phyloP scores from a whole-genome alignment of 2,113 vertebrate species.

The Felis chaus region DNA sequence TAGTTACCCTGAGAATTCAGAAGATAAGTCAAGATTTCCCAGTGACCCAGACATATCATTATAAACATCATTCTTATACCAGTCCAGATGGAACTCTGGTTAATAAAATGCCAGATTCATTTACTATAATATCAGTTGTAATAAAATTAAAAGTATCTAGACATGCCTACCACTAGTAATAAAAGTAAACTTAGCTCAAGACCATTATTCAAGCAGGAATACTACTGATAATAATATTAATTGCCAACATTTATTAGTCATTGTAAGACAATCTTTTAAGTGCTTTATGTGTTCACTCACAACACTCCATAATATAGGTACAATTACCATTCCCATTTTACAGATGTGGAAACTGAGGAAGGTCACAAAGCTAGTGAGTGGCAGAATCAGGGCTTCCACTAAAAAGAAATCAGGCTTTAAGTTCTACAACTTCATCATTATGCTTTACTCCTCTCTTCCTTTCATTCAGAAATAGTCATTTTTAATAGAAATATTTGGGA shows the following conservation, averaged over 20 bases:
- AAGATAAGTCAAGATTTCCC: neutral
- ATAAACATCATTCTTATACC: neutral
- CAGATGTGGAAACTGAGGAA: neutral
- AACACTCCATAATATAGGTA: neutral
- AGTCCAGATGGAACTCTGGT: neutral
- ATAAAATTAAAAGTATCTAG: neutral
- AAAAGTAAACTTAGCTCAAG: slow-evolving; percentile 9
- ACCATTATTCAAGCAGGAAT: neutral
- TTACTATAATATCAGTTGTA: neutral
- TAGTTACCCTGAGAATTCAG: slow-evolving; percentile 6
- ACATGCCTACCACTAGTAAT: neutral
- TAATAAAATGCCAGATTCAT: neutral
- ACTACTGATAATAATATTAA: neutral
- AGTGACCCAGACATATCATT: neutral
- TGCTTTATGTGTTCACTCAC: neutral
- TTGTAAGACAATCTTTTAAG: neutral
- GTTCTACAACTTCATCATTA: neutral
- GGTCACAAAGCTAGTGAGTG: neutral
- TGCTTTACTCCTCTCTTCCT: neutral
- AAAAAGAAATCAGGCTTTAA: neutral
- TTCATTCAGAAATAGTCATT: neutral
- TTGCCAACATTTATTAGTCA: neutral
- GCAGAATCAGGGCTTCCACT: neutral
- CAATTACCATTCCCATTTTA: neutral
- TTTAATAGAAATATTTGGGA: neutral